A percentile compares a stretch with the other conserved stretches of the same genome.
Conservation (phyloP, 1,140 invertebrate genomes). For the Acromyrmex echinatior region DNA sequence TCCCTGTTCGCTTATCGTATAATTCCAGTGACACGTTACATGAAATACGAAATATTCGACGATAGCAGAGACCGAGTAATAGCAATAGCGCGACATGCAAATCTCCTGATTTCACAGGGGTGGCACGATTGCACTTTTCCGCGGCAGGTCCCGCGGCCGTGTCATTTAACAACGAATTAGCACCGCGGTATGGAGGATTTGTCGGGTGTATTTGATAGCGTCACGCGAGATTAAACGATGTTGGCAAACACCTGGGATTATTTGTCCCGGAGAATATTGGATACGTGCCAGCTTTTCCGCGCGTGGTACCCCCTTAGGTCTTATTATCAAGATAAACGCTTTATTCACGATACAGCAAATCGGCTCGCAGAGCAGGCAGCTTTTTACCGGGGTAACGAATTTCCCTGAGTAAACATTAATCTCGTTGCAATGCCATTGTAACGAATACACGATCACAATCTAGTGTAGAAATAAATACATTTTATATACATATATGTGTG, state of each 20-base stretch:
- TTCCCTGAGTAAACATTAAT: conserved; percentile 57
- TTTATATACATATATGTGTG: neutral
- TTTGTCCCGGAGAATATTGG: conserved; percentile 74
- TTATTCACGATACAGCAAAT: conserved; percentile 42
- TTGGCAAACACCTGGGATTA: conserved; percentile 77
- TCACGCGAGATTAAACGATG: conserved; percentile 74
- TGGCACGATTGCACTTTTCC: conserved; percentile 50
- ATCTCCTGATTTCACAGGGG: conserved; percentile 44
- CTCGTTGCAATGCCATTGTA: conserved; percentile 24
- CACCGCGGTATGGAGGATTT: conserved; percentile 58
- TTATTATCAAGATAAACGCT: conserved; percentile 71
- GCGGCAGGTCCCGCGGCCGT: conserved; percentile 41
- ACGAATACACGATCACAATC: conserved; percentile 24
- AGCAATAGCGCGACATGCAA: conserved; percentile 42
- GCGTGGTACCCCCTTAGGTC: conserved; percentile 33
- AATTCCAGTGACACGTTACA: conserved; percentile 23
- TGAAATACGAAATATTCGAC: conserved; percentile 34
- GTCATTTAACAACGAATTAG: conserved; percentile 67
- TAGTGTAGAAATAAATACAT: conserved; percentile 37
- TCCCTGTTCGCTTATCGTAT: conserved; percentile 14
- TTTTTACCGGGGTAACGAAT: conserved; percentile 35
- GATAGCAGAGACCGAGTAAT: conserved; percentile 7
- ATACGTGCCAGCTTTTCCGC: conserved; percentile 72
- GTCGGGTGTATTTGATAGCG: conserved; percentile 73
- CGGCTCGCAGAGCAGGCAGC: conserved; percentile 11